A percentile compares a stretch with the other conserved stretches of the same genome.
These are phyloP conservation scores for Uromys caudimaculatus DNA, from an alignment of 2,797 vertebrate species.

Conservation along the genomic window DNA sequence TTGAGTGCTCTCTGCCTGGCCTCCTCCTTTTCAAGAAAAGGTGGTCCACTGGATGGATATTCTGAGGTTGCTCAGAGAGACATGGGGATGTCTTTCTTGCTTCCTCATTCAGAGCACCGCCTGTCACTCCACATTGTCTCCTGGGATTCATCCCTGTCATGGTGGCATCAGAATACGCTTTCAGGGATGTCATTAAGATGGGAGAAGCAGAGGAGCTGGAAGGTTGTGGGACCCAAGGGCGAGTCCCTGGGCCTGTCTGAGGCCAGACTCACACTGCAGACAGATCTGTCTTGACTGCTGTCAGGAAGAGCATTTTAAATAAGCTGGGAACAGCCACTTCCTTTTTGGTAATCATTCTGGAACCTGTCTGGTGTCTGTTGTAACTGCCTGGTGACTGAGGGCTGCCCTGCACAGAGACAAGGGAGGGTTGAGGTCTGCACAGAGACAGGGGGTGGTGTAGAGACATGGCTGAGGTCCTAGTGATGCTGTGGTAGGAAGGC, in stretches of 20 bases:
- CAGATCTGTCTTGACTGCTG: constrained; percentile 32
- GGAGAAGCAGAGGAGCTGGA: constrained; percentile 25
- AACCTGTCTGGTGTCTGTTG: not conserved
- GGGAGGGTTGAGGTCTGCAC: not conserved
- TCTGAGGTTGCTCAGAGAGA: constrained; percentile 72
- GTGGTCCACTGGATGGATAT: constrained; percentile 57
- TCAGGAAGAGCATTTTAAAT: constrained; percentile 61
- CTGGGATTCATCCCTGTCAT: not conserved
- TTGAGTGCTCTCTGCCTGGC: not conserved
- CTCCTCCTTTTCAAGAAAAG: not conserved
- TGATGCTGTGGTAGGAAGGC: not conserved
- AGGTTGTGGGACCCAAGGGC: constrained; percentile 6
- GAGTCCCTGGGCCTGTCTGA: constrained; percentile 2
- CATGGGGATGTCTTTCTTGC: constrained; percentile 22
- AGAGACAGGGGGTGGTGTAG: not conserved
- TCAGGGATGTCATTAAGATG: not conserved
- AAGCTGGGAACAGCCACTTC: not conserved
- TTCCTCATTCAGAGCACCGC: constrained; percentile 1
- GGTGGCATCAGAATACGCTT: not conserved
- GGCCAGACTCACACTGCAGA: constrained; percentile 46
- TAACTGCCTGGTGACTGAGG: not conserved
- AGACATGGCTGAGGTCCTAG: not conserved
- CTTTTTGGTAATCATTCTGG: not conserved
- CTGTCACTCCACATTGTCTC: not conserved
- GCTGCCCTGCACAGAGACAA: not conserved